Evolutionary conservation across 1,140 invertebrate genomes (phyloP).

Genomic region (Aphelinus atriplicis): DNA sequence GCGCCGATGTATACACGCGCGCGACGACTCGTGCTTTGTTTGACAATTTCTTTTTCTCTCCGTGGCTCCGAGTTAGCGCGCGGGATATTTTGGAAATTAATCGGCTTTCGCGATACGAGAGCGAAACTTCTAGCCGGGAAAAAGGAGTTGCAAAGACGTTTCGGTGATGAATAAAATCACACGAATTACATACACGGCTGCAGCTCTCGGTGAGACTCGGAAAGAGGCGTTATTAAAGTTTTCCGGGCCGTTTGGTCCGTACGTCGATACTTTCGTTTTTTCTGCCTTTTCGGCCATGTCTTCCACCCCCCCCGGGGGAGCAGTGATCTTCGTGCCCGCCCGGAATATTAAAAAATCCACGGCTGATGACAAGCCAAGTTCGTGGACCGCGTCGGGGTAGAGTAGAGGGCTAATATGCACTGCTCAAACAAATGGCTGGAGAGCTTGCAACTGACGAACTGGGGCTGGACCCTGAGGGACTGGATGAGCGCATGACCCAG

Average conservation of each 20-base stretch:
- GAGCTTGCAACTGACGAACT: background rate
- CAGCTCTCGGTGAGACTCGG: background rate
- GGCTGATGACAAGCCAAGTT: slow-evolving; percentile 29
- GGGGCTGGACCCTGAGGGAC: background rate
- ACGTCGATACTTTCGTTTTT: no score
- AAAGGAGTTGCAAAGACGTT: no score
- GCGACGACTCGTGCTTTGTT: no score
- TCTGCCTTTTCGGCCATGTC: slow-evolving; percentile 1
- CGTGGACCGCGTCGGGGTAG: background rate
- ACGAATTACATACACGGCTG: background rate
- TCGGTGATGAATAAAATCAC: slow-evolving; percentile 19
- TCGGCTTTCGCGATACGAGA: no score
- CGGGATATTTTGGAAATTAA: no score
- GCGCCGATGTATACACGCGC: no score
- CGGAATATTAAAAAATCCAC: slow-evolving; percentile 30
- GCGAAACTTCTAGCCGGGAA: no score
- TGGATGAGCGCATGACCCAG: background rate
- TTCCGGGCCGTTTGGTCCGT: background rate
- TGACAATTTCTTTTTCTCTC: no score
- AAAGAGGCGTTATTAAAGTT: slow-evolving; percentile 21
- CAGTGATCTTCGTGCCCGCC: background rate
- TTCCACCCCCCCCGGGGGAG: background rate
- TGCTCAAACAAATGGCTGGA: slow-evolving; percentile 18
- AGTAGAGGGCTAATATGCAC: background rate
- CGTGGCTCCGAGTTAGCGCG: no score